These are phyloP conservation scores for Maniola jurtina DNA, from an alignment of 1,140 invertebrate genomes.

Conservation along the genomic window DNA sequence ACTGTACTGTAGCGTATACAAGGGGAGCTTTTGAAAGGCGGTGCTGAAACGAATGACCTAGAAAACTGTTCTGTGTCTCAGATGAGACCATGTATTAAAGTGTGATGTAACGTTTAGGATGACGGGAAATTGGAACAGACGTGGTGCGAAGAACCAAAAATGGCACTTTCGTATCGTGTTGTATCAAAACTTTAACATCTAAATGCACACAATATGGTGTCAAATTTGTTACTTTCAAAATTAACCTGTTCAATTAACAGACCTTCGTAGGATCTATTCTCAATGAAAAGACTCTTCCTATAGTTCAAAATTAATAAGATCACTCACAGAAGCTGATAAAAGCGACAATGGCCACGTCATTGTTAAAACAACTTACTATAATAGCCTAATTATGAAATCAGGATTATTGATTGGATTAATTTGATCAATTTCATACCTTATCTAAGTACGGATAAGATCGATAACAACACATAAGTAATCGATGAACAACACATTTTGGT, in stretches of 20 bases:
- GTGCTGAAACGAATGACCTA: slow-evolving; percentile 44
- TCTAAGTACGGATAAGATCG: background rate
- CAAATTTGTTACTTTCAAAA: no score
- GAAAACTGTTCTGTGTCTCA: slow-evolving; percentile 39
- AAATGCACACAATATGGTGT: no score
- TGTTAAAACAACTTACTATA: slow-evolving; percentile 4
- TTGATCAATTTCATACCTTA: background rate
- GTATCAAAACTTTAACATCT: no score
- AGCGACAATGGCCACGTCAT: slow-evolving; percentile 24
- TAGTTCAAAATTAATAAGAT: background rate
- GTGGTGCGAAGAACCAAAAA: background rate
- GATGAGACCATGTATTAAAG: slow-evolving; percentile 33
- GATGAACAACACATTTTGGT: background rate
- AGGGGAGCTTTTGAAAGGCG: slow-evolving; percentile 33
- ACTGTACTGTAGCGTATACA: slow-evolving; percentile 29
- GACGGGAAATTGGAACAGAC: slow-evolving; percentile 10
- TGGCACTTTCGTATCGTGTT: background rate
- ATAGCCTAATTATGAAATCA: slow-evolving; percentile 17
- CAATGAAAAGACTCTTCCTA: no score
- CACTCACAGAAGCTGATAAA: background rate
- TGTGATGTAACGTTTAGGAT: slow-evolving; percentile 24
- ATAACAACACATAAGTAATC: no score
- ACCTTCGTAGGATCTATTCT: no score
- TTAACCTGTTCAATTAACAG: no score
- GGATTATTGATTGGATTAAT: slow-evolving; percentile 26